Evolutionary conservation across 2,797 vertebrate genomes (phyloP).

Genomic region (Tarsius wallacei): DNA sequence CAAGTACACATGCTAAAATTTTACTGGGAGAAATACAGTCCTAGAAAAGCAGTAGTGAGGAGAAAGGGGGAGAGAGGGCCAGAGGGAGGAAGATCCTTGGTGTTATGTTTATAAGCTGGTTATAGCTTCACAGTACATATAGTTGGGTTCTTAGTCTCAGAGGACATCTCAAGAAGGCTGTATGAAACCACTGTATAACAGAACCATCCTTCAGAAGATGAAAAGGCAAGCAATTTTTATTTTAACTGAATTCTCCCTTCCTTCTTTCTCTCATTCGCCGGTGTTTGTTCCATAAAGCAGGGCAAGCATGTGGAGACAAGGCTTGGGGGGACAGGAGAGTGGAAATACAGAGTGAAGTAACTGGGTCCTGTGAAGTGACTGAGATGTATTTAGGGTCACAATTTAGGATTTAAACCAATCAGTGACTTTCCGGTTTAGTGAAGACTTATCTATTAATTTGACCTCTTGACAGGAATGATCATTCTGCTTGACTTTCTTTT

Average conservation of each 20-base stretch:
- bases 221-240: background rate
- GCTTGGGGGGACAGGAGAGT: no score
- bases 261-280: background rate
- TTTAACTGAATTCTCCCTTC: background rate
- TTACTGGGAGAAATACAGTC: background rate
- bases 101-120: background rate
- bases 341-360: background rate
- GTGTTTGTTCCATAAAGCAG: background rate
- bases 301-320: background rate
- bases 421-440: background rate
- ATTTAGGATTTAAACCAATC: conserved; percentile 23
- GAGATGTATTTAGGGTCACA: background rate
- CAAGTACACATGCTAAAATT: background rate
- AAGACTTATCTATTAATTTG: background rate
- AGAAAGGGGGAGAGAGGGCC: background rate
- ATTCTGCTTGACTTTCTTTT: background rate
- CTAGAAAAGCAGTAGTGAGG: background rate
- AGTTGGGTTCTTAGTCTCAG: background rate
- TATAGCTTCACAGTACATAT: background rate
- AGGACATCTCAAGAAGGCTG: background rate
- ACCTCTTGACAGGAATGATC: background rate
- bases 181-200: background rate
- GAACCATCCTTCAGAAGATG: background rate
- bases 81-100: background rate
- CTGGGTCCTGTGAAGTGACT: background rate